Conservation (phyloP, 2,113 vertebrate genomes). For the Columba janthina region DNA sequence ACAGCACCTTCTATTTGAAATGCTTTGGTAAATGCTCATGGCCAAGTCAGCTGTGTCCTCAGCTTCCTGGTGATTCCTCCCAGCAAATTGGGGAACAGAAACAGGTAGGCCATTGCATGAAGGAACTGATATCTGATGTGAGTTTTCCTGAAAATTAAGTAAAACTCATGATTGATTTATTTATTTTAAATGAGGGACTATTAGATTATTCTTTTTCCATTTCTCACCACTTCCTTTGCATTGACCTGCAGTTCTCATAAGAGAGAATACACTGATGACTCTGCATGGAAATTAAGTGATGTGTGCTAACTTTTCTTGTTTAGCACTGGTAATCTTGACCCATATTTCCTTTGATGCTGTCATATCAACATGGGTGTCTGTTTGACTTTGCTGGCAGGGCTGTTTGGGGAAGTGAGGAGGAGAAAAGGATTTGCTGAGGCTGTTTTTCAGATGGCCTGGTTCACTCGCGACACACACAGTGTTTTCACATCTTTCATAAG, state of each 20-base stretch:
- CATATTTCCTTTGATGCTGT: neutral
- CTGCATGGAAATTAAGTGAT: neutral
- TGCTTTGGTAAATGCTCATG: neutral
- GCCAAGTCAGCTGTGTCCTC: neutral
- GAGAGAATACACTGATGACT: neutral
- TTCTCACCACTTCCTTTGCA: neutral
- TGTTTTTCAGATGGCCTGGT: neutral
- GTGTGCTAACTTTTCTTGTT: neutral
- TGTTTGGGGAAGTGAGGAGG: neutral
- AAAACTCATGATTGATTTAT: neutral
- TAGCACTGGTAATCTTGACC: neutral
- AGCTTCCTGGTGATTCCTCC: neutral
- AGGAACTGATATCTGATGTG: neutral
- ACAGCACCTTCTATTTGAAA: neutral
- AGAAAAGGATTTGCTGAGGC: neutral
- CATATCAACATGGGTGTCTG: neutral
- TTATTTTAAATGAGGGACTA: neutral
- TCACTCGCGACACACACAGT: neutral
- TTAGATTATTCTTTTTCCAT: neutral
- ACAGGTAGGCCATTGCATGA: neutral
- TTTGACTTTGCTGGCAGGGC: neutral
- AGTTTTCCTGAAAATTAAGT: neutral
- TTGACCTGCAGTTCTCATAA: neutral
- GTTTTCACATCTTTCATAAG: neutral
- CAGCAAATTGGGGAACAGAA: neutral